Evolutionary conservation across 2,888 invertebrate genomes (phyloP).

Genomic region (Limulus polyphemus): DNA sequence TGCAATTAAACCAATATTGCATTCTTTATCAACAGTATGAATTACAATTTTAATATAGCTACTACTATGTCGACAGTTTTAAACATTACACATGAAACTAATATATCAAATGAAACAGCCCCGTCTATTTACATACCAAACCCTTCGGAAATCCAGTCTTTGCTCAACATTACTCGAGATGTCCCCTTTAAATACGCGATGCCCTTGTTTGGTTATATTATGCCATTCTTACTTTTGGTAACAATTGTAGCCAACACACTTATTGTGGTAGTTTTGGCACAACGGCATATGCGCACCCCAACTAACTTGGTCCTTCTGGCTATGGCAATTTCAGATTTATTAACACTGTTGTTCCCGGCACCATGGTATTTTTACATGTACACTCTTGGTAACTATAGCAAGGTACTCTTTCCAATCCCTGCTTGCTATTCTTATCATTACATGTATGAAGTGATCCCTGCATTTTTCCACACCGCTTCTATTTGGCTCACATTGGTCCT

Average conservation of each 20-base stretch:
- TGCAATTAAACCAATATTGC: too few relatives aligned
- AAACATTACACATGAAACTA: too few relatives aligned
- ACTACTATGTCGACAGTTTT: too few relatives aligned
- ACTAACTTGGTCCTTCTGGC: constrained; percentile 84
- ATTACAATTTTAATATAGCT: too few relatives aligned
- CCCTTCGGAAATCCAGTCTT: constrained; percentile 11
- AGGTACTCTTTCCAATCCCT: constrained; percentile 57
- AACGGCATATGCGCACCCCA: constrained; percentile 79
- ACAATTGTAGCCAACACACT: constrained; percentile 83
- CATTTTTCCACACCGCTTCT: constrained; percentile 83
- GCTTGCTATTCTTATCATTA: constrained; percentile 62
- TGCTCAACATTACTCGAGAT: constrained; percentile 25
- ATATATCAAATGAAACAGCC: too few relatives aligned
- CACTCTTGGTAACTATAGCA: constrained; percentile 73
- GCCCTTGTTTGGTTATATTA: constrained; percentile 61
- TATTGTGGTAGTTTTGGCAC: constrained; percentile 76
- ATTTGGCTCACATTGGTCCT: constrained; percentile 84
- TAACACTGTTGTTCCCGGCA: constrained; percentile 77
- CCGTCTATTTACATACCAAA: too few relatives aligned
- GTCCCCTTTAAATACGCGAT: constrained; percentile 50
- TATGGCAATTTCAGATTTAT: constrained; percentile 92
- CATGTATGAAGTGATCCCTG: constrained; percentile 49
- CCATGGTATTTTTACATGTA: constrained; percentile 88
- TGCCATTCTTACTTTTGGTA: constrained; percentile 70
- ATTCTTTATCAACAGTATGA: too few relatives aligned